A percentile compares a stretch with the other conserved stretches of the same genome.
Evolutionary conservation across 2,888 invertebrate species (phyloP).

Genomic region (Aethes cnicana): DNA sequence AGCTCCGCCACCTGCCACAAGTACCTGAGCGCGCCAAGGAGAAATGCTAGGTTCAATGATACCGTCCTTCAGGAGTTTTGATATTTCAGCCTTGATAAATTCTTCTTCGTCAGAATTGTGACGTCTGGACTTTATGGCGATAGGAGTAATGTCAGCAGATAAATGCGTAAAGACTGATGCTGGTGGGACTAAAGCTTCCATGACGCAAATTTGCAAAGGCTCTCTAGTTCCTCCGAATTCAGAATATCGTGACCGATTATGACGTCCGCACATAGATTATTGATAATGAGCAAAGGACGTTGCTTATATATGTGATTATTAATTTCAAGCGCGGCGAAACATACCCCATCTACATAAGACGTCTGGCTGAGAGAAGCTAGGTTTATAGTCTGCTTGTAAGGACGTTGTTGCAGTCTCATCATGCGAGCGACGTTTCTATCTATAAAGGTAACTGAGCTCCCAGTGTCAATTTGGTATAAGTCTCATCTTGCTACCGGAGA

Average conservation of each 20-base stretch:
- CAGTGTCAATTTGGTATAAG: background rate
- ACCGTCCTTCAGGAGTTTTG: background rate
- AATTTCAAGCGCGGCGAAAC: constrained; percentile 3
- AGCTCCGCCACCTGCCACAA: constrained; percentile 29
- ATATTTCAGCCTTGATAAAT: background rate
- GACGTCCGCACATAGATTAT: constrained; percentile 1
- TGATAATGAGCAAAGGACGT: background rate
- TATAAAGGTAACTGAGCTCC: background rate
- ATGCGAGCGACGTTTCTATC: background rate
- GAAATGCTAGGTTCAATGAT: constrained; percentile 21
- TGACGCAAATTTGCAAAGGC: constrained; percentile 2
- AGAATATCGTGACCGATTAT: background rate
- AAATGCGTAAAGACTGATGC: constrained; percentile 1
- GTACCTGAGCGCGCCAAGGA: constrained; percentile 36
- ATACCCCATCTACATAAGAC: background rate
- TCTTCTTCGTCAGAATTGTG: background rate
- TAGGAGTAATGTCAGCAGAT: background rate
- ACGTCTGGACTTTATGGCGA: background rate
- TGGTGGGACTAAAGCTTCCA: constrained; percentile 2
- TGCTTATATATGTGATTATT: constrained; percentile 1
- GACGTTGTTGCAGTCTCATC: background rate
- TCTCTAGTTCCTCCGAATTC: constrained; percentile 5
- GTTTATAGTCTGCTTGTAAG: constrained; percentile 1
- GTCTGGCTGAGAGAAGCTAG: constrained; percentile 1
- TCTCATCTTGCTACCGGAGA: too few relatives aligned